These are phyloP conservation scores for Pycnonotus jocosus DNA, from an alignment of 2,113 vertebrate species.

Conservation along the genomic window DNA sequence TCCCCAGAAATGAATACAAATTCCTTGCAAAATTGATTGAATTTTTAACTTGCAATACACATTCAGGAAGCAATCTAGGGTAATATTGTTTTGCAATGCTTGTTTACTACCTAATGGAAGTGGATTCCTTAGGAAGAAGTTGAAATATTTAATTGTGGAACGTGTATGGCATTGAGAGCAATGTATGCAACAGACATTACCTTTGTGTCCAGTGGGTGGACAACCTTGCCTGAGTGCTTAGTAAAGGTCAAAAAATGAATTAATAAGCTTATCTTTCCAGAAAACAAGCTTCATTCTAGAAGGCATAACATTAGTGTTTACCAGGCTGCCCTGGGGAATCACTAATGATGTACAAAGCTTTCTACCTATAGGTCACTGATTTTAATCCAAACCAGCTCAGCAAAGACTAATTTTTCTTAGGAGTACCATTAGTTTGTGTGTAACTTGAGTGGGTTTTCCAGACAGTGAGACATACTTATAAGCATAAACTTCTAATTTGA, in stretches of 20 bases:
- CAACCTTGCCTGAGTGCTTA: slow-evolving; percentile 14
- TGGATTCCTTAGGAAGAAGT: not conserved
- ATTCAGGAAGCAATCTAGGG: not conserved
- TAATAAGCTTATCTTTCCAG: slow-evolving; percentile 56
- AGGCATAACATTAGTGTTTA: slow-evolving; percentile 23
- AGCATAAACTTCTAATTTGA: not conserved
- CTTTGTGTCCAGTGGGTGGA: not conserved
- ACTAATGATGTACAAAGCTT: slow-evolving; percentile 38
- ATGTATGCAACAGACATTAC: not conserved
- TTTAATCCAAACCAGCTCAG: slow-evolving; percentile 22
- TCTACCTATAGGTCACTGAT: slow-evolving; percentile 50
- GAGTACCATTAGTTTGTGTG: not conserved
- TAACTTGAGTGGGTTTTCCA: not conserved
- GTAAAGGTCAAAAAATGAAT: slow-evolving; percentile 53
- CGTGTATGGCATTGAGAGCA: not conserved
- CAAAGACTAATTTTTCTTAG: not conserved
- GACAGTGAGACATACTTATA: not conserved
- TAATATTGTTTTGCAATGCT: not conserved
- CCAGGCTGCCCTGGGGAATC: slow-evolving; percentile 3
- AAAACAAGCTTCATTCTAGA: slow-evolving; percentile 53
- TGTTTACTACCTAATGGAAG: not conserved
- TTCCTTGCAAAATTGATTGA: not conserved
- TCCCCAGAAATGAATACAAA: not conserved
- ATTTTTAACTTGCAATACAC: not conserved
- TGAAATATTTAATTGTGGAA: not conserved